Evolutionary conservation across 2,113 vertebrate species (phyloP).

Genomic region (Enhydra lutris): DNA sequence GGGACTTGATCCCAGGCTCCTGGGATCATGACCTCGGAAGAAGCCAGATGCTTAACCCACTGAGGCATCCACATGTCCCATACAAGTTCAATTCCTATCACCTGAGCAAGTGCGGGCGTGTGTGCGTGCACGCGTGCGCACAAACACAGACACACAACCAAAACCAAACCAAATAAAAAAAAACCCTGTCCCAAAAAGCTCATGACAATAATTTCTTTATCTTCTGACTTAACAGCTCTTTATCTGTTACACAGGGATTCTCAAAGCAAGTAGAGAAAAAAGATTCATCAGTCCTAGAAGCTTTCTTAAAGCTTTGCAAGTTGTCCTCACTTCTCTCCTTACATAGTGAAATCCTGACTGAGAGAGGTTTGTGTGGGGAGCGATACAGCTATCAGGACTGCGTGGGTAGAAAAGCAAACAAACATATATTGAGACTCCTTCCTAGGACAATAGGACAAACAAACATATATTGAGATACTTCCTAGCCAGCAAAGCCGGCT

Average conservation of each 20-base stretch:
- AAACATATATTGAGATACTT: not conserved
- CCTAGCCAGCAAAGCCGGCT: not conserved
- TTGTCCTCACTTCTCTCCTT: not conserved
- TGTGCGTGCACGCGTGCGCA: no score
- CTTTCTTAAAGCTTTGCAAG: not conserved
- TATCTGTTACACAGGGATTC: not conserved
- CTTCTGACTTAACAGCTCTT: not conserved
- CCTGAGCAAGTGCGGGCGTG: not conserved
- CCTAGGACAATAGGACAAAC: no score
- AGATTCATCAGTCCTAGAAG: not conserved
- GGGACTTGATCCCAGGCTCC: no score
- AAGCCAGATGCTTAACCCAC: no score
- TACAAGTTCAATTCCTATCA: not conserved
- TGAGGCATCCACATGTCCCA: no score
- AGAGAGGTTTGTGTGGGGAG: not conserved
- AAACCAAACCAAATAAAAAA: not conserved
- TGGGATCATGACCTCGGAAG: no score
- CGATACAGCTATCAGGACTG: not conserved
- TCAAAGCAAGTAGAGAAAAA: not conserved
- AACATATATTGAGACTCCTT: not conserved
- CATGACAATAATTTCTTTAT: not conserved
- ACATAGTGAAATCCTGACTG: not conserved
- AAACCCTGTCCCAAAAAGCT: not conserved
- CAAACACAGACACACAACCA: not conserved
- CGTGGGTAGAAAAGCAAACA: not conserved